phyloP scores from a whole-genome alignment of 2,113 vertebrate genomes.

The Nestor notabilis region DNA sequence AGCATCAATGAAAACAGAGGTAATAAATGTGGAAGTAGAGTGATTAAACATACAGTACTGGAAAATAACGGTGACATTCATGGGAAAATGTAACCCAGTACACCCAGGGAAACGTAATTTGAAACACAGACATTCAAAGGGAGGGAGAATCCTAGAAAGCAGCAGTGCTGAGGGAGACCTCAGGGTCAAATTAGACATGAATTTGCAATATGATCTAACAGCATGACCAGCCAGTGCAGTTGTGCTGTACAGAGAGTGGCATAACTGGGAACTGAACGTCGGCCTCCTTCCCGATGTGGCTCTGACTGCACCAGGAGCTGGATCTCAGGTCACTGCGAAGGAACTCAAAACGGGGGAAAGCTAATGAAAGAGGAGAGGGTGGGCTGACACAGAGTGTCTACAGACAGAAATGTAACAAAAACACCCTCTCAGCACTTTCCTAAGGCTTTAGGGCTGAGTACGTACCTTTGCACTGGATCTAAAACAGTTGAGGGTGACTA shows the following conservation, averaged over 20 bases:
- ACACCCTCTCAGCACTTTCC: background rate
- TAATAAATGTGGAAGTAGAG: background rate
- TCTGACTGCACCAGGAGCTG: background rate
- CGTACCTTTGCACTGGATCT: background rate
- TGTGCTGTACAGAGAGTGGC: background rate
- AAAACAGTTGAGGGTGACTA: background rate
- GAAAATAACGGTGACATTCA: conserved; percentile 42
- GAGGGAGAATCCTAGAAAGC: conserved; percentile 67
- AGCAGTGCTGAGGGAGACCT: conserved; percentile 40
- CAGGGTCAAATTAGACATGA: conserved; percentile 61
- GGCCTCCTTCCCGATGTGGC: background rate
- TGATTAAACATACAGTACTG: conserved; percentile 29
- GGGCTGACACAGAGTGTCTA: rapidly evolving
- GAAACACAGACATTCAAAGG: conserved; percentile 57
- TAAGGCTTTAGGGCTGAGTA: background rate
- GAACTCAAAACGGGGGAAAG: background rate
- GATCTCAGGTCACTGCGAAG: background rate
- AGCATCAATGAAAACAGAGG: background rate
- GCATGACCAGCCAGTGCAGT: conserved; percentile 41
- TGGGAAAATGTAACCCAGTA: conserved; percentile 66
- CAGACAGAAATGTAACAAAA: background rate
- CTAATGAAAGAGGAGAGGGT: background rate
- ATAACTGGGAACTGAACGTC: background rate
- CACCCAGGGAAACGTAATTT: conserved; percentile 42
- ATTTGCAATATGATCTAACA: conserved; percentile 57